A percentile compares a stretch with the other conserved stretches of the same genome.
Evolutionary conservation across 2,113 vertebrate species (phyloP).

Genomic region (Sinocyclocheilus grahami): DNA sequence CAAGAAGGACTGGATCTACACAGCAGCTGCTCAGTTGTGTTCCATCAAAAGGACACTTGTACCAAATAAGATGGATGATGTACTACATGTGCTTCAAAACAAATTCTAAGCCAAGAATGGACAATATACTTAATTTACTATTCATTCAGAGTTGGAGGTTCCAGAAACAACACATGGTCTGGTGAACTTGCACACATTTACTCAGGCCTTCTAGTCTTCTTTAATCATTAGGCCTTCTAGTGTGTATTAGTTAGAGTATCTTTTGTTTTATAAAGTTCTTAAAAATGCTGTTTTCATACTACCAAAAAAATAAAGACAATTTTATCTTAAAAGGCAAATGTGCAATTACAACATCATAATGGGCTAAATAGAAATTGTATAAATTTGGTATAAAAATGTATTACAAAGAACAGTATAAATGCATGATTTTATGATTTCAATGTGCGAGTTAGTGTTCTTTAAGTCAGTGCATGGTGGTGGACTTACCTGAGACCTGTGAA

Average conservation of each 20-base stretch:
- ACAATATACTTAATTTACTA: background rate
- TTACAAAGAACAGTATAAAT: background rate
- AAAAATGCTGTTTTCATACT: background rate
- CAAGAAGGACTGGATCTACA: constrained; percentile 51
- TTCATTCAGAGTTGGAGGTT: background rate
- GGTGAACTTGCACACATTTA: background rate
- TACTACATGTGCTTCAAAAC: background rate
- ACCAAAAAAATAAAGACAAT: background rate
- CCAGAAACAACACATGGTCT: background rate
- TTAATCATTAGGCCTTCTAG: background rate
- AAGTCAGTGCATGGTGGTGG: background rate
- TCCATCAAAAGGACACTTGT: constrained; percentile 14
- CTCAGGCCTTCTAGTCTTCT: background rate
- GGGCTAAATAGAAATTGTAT: background rate
- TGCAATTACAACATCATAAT: background rate
- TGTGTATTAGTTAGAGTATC: background rate
- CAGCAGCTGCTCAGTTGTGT: constrained; percentile 61
- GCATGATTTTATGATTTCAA: background rate
- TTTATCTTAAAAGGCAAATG: background rate
- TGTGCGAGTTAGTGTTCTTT: background rate
- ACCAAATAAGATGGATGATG: constrained; percentile 1
- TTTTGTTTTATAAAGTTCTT: background rate
- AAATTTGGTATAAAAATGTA: background rate
- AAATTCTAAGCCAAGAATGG: background rate
- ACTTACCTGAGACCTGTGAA: constrained; percentile 87